Conservation (phyloP, 2,797 vertebrate genomes). For the Scolopax rusticola region DNA sequence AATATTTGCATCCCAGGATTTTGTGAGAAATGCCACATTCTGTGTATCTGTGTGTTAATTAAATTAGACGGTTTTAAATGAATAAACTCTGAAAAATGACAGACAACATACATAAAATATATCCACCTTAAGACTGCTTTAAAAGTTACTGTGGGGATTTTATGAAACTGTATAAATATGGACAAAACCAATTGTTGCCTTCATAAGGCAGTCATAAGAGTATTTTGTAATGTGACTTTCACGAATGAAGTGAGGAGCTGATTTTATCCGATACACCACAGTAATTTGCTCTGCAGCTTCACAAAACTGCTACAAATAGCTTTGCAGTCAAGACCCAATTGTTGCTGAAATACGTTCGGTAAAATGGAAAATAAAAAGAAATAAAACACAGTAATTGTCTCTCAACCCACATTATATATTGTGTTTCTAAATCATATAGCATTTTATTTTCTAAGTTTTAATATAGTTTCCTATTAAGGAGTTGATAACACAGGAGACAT, state of each 20-base stretch:
- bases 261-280: constrained; percentile 73
- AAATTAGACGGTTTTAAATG: neutral
- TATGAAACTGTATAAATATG: neutral
- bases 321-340: constrained; percentile 77
- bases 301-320: constrained; percentile 77
- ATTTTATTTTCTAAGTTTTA: constrained; percentile 78
- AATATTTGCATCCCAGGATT: neutral
- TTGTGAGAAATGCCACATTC: neutral
- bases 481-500: constrained; percentile 76
- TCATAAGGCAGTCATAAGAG: constrained; percentile 36
- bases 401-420: constrained; percentile 74
- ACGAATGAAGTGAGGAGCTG: constrained; percentile 66
- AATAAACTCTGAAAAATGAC: neutral
- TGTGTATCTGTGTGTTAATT: neutral
- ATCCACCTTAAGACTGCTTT: neutral
- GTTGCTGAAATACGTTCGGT: constrained; percentile 75
- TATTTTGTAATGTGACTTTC: constrained; percentile 55
- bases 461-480: constrained; percentile 77
- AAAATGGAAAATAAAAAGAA: constrained; percentile 78
- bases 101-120: neutral
- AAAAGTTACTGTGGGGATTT: neutral
- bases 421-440: constrained; percentile 75
- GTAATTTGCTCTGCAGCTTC: constrained; percentile 76
- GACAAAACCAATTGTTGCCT: neutral
- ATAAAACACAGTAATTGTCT: constrained; percentile 79